Conservation (phyloP, 2,113 vertebrate species). For the Scytalopus superciliaris region DNA sequence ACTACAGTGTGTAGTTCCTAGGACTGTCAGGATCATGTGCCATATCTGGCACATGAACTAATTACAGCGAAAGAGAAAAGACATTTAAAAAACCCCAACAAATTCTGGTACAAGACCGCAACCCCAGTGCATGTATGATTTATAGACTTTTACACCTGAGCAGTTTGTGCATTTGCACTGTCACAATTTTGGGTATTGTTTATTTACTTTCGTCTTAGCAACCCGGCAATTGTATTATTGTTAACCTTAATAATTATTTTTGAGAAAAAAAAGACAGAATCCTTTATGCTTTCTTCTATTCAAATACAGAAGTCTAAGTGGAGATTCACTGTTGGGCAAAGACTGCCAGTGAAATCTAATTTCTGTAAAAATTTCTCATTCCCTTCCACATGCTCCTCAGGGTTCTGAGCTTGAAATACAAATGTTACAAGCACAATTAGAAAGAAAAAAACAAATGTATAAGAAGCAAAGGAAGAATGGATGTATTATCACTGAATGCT, state of each 20-base stretch:
- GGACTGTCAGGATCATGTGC: background rate
- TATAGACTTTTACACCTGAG: background rate
- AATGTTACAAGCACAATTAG: background rate
- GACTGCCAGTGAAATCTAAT: background rate
- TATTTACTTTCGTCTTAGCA: background rate
- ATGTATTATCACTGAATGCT: background rate
- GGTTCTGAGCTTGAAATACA: background rate
- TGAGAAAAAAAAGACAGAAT: background rate
- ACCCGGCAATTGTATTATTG: background rate
- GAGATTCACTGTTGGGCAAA: background rate
- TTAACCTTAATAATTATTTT: background rate
- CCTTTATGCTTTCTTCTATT: background rate
- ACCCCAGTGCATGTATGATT: background rate
- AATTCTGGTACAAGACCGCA: background rate
- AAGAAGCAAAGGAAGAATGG: background rate
- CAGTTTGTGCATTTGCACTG: background rate
- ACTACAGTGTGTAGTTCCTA: background rate
- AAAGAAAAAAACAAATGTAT: background rate
- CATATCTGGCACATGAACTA: background rate
- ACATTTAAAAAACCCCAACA: background rate
- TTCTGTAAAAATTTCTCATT: background rate
- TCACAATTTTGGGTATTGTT: background rate
- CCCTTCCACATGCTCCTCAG: background rate
- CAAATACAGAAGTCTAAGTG: background rate
- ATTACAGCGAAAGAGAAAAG: background rate